Percentiles rank a stretch among this genome's conserved stretches.
phyloP scores from a whole-genome alignment of 2,113 vertebrate species.

The Eublepharis macularius region DNA sequence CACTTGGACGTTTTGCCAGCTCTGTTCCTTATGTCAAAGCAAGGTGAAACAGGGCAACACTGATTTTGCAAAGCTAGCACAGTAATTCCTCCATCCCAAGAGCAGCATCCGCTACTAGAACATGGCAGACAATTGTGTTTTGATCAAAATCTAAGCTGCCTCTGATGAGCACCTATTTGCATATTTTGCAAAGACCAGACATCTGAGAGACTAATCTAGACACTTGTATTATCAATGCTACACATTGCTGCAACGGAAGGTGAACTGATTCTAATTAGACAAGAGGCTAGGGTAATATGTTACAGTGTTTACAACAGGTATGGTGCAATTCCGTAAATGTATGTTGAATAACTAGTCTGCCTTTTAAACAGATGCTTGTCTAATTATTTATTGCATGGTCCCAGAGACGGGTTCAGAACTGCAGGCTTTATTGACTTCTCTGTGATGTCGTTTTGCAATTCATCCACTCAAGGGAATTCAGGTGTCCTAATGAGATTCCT shows the following conservation, averaged over 20 bases:
- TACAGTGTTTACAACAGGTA: slow-evolving; percentile 10
- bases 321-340: slow-evolving; percentile 4
- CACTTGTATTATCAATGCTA: background rate
- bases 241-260: background rate
- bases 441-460: background rate
- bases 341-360: background rate
- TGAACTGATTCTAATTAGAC: slow-evolving; percentile 1
- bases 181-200: background rate
- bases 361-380: slow-evolving; percentile 32
- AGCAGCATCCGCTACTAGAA: background rate
- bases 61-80: background rate
- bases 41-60: background rate
- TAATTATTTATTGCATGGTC: slow-evolving; percentile 4
- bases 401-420: background rate
- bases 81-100: background rate
- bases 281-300: background rate
- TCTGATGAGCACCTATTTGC: background rate
- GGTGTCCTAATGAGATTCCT: background rate
- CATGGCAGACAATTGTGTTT: background rate
- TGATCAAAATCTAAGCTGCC: background rate
- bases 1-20: background rate
- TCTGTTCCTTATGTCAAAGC: background rate
- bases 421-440: background rate
- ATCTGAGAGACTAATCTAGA: background rate
- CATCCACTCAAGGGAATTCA: background rate